Evolutionary conservation across 1,140 invertebrate species (phyloP), one percentile per base, ranked within the genome.

Genomic region (Drosophila sucinea): DNA sequence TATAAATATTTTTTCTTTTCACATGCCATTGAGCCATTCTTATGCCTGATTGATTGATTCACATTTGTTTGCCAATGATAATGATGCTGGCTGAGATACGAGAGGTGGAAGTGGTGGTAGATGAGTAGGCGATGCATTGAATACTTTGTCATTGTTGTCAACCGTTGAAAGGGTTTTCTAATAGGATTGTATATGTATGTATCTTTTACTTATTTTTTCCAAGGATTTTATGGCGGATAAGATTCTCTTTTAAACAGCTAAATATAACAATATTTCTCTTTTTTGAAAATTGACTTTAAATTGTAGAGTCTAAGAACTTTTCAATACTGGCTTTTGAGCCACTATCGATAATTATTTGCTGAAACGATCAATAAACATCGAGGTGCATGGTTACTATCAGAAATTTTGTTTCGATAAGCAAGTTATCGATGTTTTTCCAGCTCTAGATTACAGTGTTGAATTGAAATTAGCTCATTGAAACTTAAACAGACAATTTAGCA

Each of bases 11-110:
- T 65, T 38, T 40, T 8, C 2, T 35, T 51, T 51, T 51, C 10
- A 7, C 10, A 51, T 51, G 23, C 33, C 11, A 17, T 11, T 29
- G 32, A 38, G 44, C 23, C n/a, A 58, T 32, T 32, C 57, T 60
- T 40, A 51, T 58, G 54, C 35, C 33, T 51, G 27, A 55, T 38
- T 61, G 67, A 79, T 79, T 79, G 77, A 80, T 72, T 68, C 55
- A 71, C 60, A 71, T 64, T 65, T 68, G 47, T 32, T 71, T 72
- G 56, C 25, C 61, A 62, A 68, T 62, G 63, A 17, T 68, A 74
- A 73, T 60, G 65, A 55, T 62, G 54, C 35, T 10, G 8, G 41
- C 33, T 41, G 35, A 7, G 40, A 35, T 17, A 55, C 7, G 38
- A 38, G 35, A 1, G 10, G 35, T 8, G 1, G 7, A 38, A 11